A percentile compares a stretch with the other conserved stretches of the same genome.
Evolutionary conservation across 2,113 vertebrate genomes (phyloP).

Genomic region (Syrmaticus mikado): DNA sequence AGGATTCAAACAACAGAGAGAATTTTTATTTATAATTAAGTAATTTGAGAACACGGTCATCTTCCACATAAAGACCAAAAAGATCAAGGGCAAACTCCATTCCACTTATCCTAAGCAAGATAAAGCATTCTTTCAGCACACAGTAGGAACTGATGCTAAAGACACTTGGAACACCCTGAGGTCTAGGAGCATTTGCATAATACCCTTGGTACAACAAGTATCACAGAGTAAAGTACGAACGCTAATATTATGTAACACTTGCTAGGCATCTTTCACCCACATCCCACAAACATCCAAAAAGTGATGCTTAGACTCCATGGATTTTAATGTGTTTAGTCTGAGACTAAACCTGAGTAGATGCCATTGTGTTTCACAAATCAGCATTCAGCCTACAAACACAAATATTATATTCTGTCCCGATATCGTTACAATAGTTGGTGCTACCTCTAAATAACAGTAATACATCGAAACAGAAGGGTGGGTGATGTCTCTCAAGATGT

Average conservation of each 20-base stretch:
- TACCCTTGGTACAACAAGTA: background rate
- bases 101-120: background rate
- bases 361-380: background rate
- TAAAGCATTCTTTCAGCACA: background rate
- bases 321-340: background rate
- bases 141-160: background rate
- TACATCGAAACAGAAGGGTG: background rate
- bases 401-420: background rate
- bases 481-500: background rate
- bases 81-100: slow-evolving; percentile 14
- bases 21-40: slow-evolving; percentile 46
- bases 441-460: background rate
- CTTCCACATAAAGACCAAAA: background rate
- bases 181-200: background rate
- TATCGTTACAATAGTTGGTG: background rate
- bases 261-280: background rate
- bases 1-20: slow-evolving; percentile 44
- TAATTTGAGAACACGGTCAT: background rate
- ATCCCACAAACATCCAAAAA: background rate
- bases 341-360: background rate
- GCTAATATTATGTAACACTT: background rate
- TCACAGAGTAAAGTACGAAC: background rate
- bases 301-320: background rate
- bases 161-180: rapidly evolving
- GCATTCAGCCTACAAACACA: background rate